Conservation (phyloP, 2,113 vertebrate genomes). For the Bufo gargarizans region DNA sequence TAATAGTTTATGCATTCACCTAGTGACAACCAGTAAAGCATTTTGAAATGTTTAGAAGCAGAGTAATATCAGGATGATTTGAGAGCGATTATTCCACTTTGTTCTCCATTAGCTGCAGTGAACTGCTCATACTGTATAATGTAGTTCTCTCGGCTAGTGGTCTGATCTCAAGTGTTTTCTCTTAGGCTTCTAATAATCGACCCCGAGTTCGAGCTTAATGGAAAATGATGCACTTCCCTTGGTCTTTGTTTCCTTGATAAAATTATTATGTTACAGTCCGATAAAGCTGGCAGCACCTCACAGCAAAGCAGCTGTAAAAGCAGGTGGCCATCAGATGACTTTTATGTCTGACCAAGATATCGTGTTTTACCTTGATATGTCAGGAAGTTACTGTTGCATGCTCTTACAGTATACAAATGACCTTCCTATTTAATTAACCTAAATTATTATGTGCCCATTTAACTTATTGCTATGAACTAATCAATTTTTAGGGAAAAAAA, state of each 20-base stretch:
- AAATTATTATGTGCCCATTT: background rate
- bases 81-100: background rate
- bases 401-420: background rate
- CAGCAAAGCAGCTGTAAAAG: slow-evolving; percentile 15
- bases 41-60: background rate
- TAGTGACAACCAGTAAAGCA: background rate
- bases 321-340: slow-evolving; percentile 1
- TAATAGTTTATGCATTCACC: background rate
- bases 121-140: background rate
- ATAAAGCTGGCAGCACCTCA: slow-evolving; percentile 12
- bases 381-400: background rate
- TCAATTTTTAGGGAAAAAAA: too few relatives aligned
- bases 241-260: slow-evolving; percentile 12
- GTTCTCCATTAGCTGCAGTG: background rate
- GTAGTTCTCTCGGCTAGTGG: background rate
- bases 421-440: background rate
- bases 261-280: background rate
- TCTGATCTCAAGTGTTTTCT: background rate
- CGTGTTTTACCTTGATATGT: background rate
- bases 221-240: background rate
- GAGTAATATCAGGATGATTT: background rate
- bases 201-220: background rate
- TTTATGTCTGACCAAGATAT: slow-evolving; percentile 7
- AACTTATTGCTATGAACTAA: background rate
- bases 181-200: background rate